Conservation (phyloP, 2,888 invertebrate species). For the Thyatira batis region DNA sequence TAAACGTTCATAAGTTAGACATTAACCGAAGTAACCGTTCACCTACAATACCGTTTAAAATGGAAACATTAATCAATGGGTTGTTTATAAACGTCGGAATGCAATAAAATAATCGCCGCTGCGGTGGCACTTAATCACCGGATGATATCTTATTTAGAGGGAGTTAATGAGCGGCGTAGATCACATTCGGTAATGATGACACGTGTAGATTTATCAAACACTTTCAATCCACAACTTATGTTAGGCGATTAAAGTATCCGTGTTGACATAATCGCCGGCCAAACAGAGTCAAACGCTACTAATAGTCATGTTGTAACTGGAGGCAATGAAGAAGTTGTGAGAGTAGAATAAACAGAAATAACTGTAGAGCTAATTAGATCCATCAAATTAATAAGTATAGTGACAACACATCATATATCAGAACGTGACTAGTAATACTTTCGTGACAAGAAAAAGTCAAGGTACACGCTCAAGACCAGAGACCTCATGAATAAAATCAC, state of each 20-base stretch:
- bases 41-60: constrained; percentile 47
- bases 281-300: constrained; percentile 65
- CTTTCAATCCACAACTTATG: constrained; percentile 76
- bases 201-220: constrained; percentile 74
- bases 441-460: not conserved
- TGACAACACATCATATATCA: not conserved
- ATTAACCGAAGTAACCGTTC: constrained; percentile 43
- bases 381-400: not conserved
- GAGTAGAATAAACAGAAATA: not conserved
- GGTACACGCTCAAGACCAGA: constrained; percentile 14
- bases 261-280: constrained; percentile 76
- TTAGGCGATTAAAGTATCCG: constrained; percentile 67
- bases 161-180: constrained; percentile 77
- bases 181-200: constrained; percentile 78
- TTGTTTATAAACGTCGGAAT: constrained; percentile 69
- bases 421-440: not conserved
- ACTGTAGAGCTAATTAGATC: not conserved
- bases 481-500: constrained; percentile 58
- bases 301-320: constrained; percentile 11
- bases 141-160: constrained; percentile 77
- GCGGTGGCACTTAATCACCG: constrained; percentile 66
- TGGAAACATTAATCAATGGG: constrained; percentile 56
- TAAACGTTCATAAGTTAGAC: constrained; percentile 29
- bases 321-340: not conserved
- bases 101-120: constrained; percentile 75